phyloP scores from a whole-genome alignment of 2,797 vertebrate genomes.

The Sebastes hubbsi region DNA sequence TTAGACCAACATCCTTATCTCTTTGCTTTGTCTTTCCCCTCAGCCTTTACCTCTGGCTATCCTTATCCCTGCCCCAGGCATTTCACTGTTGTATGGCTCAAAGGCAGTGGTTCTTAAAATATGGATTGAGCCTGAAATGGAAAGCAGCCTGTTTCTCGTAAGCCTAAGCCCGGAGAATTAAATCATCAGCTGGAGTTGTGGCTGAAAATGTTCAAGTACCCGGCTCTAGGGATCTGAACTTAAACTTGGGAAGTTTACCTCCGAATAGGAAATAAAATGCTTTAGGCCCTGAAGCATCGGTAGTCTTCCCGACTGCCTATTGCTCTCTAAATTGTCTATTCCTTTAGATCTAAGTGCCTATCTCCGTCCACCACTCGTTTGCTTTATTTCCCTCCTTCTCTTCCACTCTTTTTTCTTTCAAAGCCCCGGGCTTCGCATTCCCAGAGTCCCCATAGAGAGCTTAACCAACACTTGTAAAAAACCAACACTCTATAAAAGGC shows the following conservation, averaged over 20 bases:
- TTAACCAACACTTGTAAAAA: constrained; percentile 61
- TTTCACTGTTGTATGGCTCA: constrained; percentile 47
- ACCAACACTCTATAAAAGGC: constrained; percentile 53
- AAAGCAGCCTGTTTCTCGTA: constrained; percentile 1
- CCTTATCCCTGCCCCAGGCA: constrained; percentile 53
- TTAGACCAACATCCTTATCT: background rate
- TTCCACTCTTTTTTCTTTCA: constrained; percentile 20
- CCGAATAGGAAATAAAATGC: constrained; percentile 27
- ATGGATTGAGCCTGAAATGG: constrained; percentile 27
- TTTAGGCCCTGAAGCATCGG: constrained; percentile 14
- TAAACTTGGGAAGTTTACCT: constrained; percentile 46
- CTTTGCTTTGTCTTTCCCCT: constrained; percentile 31
- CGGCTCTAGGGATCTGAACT: constrained; percentile 4
- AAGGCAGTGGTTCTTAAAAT: constrained; percentile 46
- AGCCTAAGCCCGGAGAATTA: constrained; percentile 21
- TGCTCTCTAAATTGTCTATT: constrained; percentile 40
- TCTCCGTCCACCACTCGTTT: constrained; percentile 27
- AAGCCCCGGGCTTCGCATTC: constrained; percentile 40
- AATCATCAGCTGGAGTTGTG: constrained; percentile 27
- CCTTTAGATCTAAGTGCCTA: constrained; percentile 28
- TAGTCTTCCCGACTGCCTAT: background rate
- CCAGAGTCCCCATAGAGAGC: constrained; percentile 52
- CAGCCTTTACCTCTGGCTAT: constrained; percentile 50
- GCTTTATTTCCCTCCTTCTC: constrained; percentile 27
- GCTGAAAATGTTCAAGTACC: constrained; percentile 15